Evolutionary conservation across 92 coral and sea anemone species (phyloP).

Genomic region (Epizoanthus scotinus): DNA sequence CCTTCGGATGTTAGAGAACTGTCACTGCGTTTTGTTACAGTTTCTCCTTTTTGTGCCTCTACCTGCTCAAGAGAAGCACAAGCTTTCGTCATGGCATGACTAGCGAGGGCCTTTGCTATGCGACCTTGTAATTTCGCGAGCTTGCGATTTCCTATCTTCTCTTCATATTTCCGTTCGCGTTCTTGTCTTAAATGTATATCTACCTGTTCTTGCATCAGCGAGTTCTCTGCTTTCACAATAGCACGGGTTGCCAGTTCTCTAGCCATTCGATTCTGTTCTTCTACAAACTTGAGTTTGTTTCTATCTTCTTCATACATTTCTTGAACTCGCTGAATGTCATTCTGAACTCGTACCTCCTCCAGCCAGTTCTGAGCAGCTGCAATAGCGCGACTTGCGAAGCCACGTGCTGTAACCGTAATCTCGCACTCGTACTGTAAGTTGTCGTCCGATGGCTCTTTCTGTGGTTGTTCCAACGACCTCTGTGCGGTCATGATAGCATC

Average conservation of each 20-base stretch:
- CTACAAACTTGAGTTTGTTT: slow-evolving; percentile 16
- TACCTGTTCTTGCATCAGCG: slow-evolving; percentile 42
- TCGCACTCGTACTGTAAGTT: slow-evolving; percentile 18
- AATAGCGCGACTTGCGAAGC: slow-evolving; percentile 72
- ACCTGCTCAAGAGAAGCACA: slow-evolving; percentile 49
- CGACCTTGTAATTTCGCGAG: slow-evolving; percentile 25
- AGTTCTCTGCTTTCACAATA: slow-evolving; percentile 41
- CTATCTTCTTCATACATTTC: slow-evolving; percentile 35
- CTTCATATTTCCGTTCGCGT: slow-evolving; percentile 6
- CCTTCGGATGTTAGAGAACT: background rate
- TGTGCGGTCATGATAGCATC: slow-evolving; percentile 65
- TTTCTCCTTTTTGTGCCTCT: slow-evolving; percentile 6
- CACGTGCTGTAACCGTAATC: slow-evolving; percentile 41
- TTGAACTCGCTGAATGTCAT: slow-evolving; percentile 12
- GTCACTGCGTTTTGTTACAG: background rate
- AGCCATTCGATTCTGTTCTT: slow-evolving; percentile 30
- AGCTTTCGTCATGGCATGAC: slow-evolving; percentile 50
- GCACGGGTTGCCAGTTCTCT: slow-evolving; percentile 49
- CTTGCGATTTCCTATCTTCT: background rate
- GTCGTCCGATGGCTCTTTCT: slow-evolving; percentile 32
- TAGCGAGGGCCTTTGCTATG: slow-evolving; percentile 44
- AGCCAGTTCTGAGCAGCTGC: slow-evolving; percentile 67
- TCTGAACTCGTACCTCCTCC: slow-evolving; percentile 47
- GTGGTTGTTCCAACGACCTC: slow-evolving; percentile 47
- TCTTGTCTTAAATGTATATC: slow-evolving; percentile 21